Evolutionary conservation across 1,140 invertebrate species (phyloP), one percentile per base, ranked within the genome.

Genomic region (Dryas iulia): DNA sequence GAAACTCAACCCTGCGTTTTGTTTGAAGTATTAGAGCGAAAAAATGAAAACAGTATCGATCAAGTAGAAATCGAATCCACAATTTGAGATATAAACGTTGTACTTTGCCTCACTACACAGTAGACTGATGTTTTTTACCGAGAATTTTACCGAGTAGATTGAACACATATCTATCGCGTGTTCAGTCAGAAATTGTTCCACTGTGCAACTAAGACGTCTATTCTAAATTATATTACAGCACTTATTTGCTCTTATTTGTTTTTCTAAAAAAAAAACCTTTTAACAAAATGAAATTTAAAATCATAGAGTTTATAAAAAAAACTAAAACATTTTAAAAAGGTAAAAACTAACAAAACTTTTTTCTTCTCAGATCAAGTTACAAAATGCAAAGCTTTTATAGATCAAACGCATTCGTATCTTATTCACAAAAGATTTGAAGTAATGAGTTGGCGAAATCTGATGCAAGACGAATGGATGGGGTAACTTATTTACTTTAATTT

Each of bases 381-480:
- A 56, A 66, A 66, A 59, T 59, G 39, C 64, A 66, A 66, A 59
- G 64, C 54, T 59, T 66, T 59, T 69, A 21, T 61, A 80, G 75
- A 83, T 86, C 81, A 81, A 83, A 84, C 77, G 72, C 64, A 71
- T 66, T 62, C 71, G 76, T 79, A 74, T 82, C 74, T 77, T 78
- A 76, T 84, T 84, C 77, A 81, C 78, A 81, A 85, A 82, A 84
- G 83, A 84, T 81, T 76, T 33, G 33, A 52, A 69, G 63, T 74
- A 74, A 74, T 71, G 69, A 74, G 66, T 71, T 66, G 53, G 35
- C 71, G 82, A 81, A 76, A 86, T 77, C 68, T 59, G 73, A 82
- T 78, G 69, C 76, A 76, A 71, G 73, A 74, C 73, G 21, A 56
- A 25, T 56, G 53, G 53, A 26, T 25, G 24, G 53, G 24, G 53